Conservation (phyloP, 2,888 invertebrate species). For the Dryobotodes eremita region DNA sequence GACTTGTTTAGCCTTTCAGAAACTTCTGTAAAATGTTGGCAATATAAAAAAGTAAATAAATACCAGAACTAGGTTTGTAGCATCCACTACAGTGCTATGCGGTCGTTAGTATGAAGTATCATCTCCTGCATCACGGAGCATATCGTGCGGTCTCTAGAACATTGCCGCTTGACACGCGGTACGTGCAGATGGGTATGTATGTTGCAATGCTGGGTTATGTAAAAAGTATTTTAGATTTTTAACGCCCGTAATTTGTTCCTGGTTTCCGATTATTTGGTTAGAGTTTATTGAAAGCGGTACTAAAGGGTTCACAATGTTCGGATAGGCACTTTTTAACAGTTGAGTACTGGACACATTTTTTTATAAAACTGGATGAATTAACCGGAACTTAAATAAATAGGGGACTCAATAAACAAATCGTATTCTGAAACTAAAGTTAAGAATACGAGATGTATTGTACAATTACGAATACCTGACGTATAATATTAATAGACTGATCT, state of each 20-base stretch:
- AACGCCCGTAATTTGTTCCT: conserved; percentile 1
- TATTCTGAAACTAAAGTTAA: no score
- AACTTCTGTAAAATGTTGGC: not conserved
- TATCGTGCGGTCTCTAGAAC: conserved; percentile 27
- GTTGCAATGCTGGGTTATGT: conserved; percentile 30
- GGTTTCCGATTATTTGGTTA: not conserved
- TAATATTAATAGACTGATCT: no score
- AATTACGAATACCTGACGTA: no score
- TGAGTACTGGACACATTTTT: not conserved
- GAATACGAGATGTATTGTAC: no score
- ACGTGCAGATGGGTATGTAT: conserved; percentile 27
- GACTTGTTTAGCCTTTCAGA: not conserved
- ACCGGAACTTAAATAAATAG: not conserved
- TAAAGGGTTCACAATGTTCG: no score
- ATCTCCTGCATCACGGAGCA: conserved; percentile 42
- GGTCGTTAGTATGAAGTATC: conserved; percentile 13
- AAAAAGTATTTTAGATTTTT: conserved; percentile 17
- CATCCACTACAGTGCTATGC: not conserved
- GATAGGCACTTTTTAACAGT: not conserved
- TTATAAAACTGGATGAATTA: not conserved
- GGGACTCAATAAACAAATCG: not conserved
- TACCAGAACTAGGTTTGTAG: conserved; percentile 6
- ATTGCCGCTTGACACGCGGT: conserved; percentile 39
- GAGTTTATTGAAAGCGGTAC: no score
- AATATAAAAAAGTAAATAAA: not conserved